Percentiles rank a stretch among this genome's conserved stretches.
Evolutionary conservation across 2,888 invertebrate genomes (phyloP).

Genomic region (Thyatira batis): DNA sequence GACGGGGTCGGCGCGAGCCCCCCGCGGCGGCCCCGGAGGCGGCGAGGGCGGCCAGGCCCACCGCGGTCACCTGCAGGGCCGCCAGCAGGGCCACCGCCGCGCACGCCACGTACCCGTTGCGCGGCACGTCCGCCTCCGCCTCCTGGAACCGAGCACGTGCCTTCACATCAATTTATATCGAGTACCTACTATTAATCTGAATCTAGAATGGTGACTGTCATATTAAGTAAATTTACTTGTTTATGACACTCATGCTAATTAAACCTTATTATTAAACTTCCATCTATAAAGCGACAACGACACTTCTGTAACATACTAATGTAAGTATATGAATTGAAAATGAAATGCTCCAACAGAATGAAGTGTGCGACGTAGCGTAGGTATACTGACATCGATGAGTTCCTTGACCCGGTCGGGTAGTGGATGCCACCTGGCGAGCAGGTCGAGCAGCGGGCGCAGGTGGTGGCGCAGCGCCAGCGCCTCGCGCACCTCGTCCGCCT

Average conservation of each 20-base stretch:
- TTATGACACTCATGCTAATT: no score
- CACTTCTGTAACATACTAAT: no score
- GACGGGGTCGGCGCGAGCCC: constrained; percentile 10
- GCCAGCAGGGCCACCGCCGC: constrained; percentile 32
- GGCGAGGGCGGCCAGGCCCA: constrained; percentile 38
- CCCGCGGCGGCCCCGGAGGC: constrained; percentile 10
- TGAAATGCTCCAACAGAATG: no score
- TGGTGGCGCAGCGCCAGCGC: constrained; percentile 41
- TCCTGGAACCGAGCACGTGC: constrained; percentile 37
- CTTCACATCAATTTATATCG: background rate
- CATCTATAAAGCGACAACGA: no score
- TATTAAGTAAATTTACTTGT: no score
- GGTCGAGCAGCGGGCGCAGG: constrained; percentile 40
- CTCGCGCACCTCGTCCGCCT: constrained; percentile 24
- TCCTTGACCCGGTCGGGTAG: constrained; percentile 38
- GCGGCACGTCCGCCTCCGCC: constrained; percentile 48
- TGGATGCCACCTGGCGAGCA: constrained; percentile 43
- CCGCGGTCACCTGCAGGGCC: constrained; percentile 42
- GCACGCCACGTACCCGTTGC: constrained; percentile 46
- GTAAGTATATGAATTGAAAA: no score
- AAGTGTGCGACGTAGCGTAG: background rate
- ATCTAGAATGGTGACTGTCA: no score
- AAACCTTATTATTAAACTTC: no score
- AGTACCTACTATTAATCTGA: no score
- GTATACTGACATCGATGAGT: constrained; percentile 35